Evolutionary conservation across 2,113 vertebrate genomes (phyloP).

Genomic region (Xenopus tropicalis): UCB_Xtro_10.0 CM004447.2:28951501-28952000

Average conservation of each 20-base stretch:
- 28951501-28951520: background rate
- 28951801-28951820: slow-evolving; percentile 54
- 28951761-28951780: slow-evolving; percentile 50
- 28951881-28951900: slow-evolving; percentile 47
- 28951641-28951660: slow-evolving; percentile 16
- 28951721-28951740: background rate
- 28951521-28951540: background rate
- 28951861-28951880: slow-evolving; percentile 50
- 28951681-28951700: slow-evolving; percentile 14
- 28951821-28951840: slow-evolving; percentile 52
- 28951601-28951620: slow-evolving; percentile 32
- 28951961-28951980: slow-evolving; percentile 72
- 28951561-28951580: slow-evolving; percentile 22
- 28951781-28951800: slow-evolving; percentile 9
- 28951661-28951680: slow-evolving; percentile 23
- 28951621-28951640: background rate
- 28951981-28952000: slow-evolving; percentile 42
- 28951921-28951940: slow-evolving; percentile 67
- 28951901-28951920: slow-evolving; percentile 65
- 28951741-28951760: slow-evolving; percentile 34
- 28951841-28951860: slow-evolving; percentile 45
- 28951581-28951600: background rate
- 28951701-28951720: slow-evolving; percentile 31
- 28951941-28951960: slow-evolving; percentile 62
- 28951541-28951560: slow-evolving; percentile 1